Evolutionary conservation across 2,797 vertebrate genomes (phyloP), one percentile per base, ranked within the genome.

Genomic region (Miichthys miiuy): DNA sequence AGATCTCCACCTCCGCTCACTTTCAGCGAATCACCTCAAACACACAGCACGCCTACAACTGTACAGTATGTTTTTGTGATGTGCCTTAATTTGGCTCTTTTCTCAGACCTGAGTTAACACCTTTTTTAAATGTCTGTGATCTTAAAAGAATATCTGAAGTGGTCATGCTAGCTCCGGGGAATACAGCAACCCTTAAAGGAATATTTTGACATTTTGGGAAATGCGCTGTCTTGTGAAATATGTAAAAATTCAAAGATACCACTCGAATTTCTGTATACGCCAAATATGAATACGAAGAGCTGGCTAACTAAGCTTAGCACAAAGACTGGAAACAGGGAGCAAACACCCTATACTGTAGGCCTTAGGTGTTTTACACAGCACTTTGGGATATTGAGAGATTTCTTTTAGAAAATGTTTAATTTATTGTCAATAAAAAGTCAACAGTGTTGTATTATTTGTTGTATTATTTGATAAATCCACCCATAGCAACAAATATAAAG

Each of bases 1-100:
- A 83, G 77, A 89, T 86, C 83, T 68, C 81, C 81, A 75, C 85
- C 77, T 76, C 72, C 9, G 11, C 80, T 87, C 78, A 67, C 83
- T 85, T 68, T 56, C 65, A 61, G 38, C 62, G 61, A 69, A 69
- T 68, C 55, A 23, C 77, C 80, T 85, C 82, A 87, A 77, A 80
- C 16, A 9, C 42, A 55, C 64, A 56, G 50, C 64, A 47, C 27
- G 13, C 62, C 63, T 13, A 62, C 75, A 70, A 44, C 48, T 42
- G 54, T 21, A 80, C 68, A 48, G 38, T 41, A 14, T 72, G 75
- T 68, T 82, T 82, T 77, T 71, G 42, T 66, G 64, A 75, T 65
- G 47, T 42, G 52, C 6, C n/a, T 64, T 79, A 75, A 87, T 88
- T 82, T 81, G 38, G 38, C 70, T 79, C 55, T 77, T 81, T 84